phyloP scores from a whole-genome alignment of 2,888 invertebrate genomes.

The Sarcophaga carnaria region DNA sequence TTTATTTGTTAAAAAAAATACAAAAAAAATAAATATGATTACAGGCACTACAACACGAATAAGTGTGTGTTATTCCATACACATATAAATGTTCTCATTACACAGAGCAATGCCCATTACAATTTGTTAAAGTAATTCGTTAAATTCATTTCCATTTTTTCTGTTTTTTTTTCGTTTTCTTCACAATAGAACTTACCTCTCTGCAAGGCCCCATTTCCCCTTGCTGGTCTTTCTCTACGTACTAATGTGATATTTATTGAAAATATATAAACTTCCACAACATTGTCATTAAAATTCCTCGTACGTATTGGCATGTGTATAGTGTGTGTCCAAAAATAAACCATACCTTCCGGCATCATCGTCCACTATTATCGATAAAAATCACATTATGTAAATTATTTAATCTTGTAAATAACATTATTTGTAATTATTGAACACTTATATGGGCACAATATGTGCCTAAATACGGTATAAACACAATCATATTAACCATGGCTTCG shows the following conservation, averaged over 20 bases:
- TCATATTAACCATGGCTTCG: neutral
- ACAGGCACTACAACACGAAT: neutral
- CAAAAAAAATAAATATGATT: neutral
- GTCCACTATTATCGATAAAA: neutral
- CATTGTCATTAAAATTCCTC: constrained; percentile 34
- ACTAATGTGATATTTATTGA: constrained; percentile 20
- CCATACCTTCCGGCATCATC: too few relatives aligned
- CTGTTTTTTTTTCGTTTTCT: neutral
- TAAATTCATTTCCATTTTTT: constrained; percentile 23
- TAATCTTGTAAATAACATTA: constrained; percentile 55
- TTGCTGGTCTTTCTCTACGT: neutral
- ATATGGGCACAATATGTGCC: constrained; percentile 3
- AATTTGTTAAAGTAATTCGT: constrained; percentile 48
- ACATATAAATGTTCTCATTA: constrained; percentile 46
- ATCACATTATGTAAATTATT: constrained; percentile 53
- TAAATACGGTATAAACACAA: neutral
- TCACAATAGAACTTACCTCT: neutral
- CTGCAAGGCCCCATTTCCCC: neutral
- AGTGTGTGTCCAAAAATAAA: neutral
- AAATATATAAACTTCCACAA: constrained; percentile 12
- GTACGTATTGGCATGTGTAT: neutral
- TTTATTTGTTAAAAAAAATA: neutral
- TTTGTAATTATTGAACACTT: constrained; percentile 41
- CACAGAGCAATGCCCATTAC: constrained; percentile 31
- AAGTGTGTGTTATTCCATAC: constrained; percentile 10